phyloP scores from a whole-genome alignment of 2,888 invertebrate genomes.

The Ligdia adustata region DNA sequence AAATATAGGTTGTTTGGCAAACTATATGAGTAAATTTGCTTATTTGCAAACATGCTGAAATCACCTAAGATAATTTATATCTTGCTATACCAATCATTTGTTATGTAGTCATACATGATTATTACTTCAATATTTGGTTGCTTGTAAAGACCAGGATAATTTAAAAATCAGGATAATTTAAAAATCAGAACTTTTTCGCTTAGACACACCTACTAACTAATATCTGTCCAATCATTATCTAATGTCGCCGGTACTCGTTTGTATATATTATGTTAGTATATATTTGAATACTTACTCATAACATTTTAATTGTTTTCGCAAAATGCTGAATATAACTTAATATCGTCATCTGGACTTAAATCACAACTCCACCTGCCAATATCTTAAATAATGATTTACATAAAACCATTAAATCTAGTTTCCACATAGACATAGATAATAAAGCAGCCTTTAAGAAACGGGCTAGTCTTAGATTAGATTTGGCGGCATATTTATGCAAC shows the following conservation, averaged over 20 bases:
- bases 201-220: too few relatives aligned
- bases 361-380: not conserved
- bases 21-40: not conserved
- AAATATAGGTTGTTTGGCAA: conserved; percentile 1
- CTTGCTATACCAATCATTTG: too few relatives aligned
- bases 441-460: conserved; percentile 34
- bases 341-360: too few relatives aligned
- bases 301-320: not conserved
- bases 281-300: not conserved
- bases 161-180: too few relatives aligned
- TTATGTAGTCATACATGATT: too few relatives aligned
- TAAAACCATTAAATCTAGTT: conserved; percentile 15
- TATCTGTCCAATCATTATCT: too few relatives aligned
- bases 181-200: too few relatives aligned
- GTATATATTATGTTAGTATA: too few relatives aligned
- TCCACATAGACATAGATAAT: conserved; percentile 40
- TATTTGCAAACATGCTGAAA: not conserved
- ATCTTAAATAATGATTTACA: conserved; percentile 6
- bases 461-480: conserved; percentile 31
- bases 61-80: not conserved
- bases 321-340: too few relatives aligned
- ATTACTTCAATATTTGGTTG: too few relatives aligned
- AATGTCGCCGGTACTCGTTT: too few relatives aligned
- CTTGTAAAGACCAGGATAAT: too few relatives aligned
- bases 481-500: conserved; percentile 38